These are phyloP conservation scores for Synodontis membranacea DNA, from an alignment of 2,113 vertebrate species.

Conservation along the genomic window DNA sequence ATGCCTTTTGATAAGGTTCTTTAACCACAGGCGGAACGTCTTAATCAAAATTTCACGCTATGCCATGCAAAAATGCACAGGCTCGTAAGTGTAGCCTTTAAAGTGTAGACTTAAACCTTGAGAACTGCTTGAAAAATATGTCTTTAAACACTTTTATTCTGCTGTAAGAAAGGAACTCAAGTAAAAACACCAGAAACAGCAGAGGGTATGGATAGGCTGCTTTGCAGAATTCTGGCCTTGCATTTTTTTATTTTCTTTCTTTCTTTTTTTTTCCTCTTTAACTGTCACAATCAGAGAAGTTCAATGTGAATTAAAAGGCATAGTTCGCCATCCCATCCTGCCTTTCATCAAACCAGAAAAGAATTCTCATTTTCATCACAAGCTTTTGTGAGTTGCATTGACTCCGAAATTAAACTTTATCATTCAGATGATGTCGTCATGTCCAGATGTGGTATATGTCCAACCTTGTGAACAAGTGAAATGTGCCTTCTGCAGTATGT, in stretches of 20 bases:
- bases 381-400: not conserved
- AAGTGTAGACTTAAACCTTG: not conserved
- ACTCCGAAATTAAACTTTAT: not conserved
- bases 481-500: not conserved
- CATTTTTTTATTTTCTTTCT: no score
- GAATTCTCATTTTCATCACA: not conserved
- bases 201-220: not conserved
- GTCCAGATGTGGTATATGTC: not conserved
- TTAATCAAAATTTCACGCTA: not conserved
- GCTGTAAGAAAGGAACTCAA: not conserved
- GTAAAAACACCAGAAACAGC: constrained; percentile 3
- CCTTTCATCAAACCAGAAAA: not conserved
- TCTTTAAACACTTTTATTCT: not conserved
- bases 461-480: not conserved
- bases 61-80: not conserved
- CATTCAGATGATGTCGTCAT: no score
- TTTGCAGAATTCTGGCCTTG: not conserved
- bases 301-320: constrained; percentile 6
- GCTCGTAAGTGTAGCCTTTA: not conserved
- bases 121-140: constrained; percentile 3
- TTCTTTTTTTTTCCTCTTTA: not conserved
- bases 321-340: not conserved
- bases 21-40: not conserved
- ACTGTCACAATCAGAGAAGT: constrained; percentile 19
- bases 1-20: not conserved